phyloP scores from a whole-genome alignment of 2,797 vertebrate genomes.

The Huso huso region DNA sequence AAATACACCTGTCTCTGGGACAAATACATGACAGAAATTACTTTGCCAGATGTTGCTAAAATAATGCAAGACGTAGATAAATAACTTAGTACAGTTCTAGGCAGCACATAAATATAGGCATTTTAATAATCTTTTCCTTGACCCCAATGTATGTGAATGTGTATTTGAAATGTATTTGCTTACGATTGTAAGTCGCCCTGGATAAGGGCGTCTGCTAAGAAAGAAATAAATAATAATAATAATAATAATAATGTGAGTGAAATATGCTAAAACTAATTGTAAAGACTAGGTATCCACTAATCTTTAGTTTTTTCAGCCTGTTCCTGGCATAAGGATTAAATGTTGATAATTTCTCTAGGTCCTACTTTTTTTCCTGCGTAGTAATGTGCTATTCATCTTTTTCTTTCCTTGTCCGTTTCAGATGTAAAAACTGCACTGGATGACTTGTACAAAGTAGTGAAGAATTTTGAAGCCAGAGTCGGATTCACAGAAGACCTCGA shows the following conservation, averaged over 20 bases:
- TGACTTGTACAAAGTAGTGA: slow-evolving; percentile 74
- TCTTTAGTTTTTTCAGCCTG: slow-evolving; percentile 33
- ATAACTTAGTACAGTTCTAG: slow-evolving; percentile 51
- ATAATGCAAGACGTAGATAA: slow-evolving; percentile 65
- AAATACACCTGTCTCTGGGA: slow-evolving; percentile 76
- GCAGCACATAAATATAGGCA: slow-evolving; percentile 56
- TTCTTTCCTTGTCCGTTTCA: slow-evolving; percentile 35
- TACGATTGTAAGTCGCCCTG: too few relatives aligned
- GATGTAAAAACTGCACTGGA: slow-evolving; percentile 80
- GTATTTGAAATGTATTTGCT: too few relatives aligned
- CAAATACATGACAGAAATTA: slow-evolving; percentile 74
- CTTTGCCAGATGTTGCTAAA: slow-evolving; percentile 75
- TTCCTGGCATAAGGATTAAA: slow-evolving; percentile 59
- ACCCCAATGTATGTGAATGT: slow-evolving; percentile 65
- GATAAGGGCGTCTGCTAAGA: too few relatives aligned
- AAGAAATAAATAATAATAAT: too few relatives aligned
- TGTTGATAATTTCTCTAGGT: slow-evolving; percentile 59
- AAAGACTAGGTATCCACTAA: slow-evolving; percentile 22
- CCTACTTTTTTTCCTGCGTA: slow-evolving; percentile 51
- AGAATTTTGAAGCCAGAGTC: slow-evolving; percentile 77
- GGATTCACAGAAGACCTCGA: slow-evolving; percentile 73
- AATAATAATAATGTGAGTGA: too few relatives aligned
- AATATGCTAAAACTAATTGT: slow-evolving; percentile 44
- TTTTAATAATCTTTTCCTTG: slow-evolving; percentile 75
- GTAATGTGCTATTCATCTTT: slow-evolving; percentile 36